Base-by-base conservation (phyloP, 1,140 invertebrate genomes). In the Drosophila sp. region DNA sequence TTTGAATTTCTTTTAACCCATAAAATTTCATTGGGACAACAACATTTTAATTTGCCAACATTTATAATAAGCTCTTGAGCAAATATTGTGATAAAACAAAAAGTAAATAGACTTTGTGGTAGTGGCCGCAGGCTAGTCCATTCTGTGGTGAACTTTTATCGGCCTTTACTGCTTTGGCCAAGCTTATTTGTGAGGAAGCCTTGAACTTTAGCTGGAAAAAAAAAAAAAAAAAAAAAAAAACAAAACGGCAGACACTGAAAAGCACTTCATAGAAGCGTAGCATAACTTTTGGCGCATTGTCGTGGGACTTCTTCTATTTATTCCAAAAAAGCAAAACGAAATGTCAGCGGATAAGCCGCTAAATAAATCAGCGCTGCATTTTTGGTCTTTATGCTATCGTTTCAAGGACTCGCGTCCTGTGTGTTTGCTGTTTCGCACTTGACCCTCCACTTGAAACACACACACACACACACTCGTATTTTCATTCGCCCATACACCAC, bases 131-230 rank as follows among this genome's bases (percentile, higher is more conserved):
- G 66, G 54, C 65, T 40, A 44, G 23, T 50, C 57, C 66, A 57
- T 41, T 65, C 35, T 35, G 44, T 63, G 74, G 64, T 60, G 76
- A 61, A 47, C 55, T 66, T 68, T 65, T 63, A 30, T 69, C 57
- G 40, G 33, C 7, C 66, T 47, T 23, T 38, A 30, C 30, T 30
- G 30, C 10, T 56, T 56, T 60, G 56, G 64, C 56, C 70, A 40
- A 40, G 65, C 56, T 86, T 72, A 86, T 86, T 72, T 57, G 2
- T n/a, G 7, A 40, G 38, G 27, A 62, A 72, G 71, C 79, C 83
- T 87, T 86, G 83, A 86, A 86, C 83, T 83, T 79, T 73, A 3
- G 27, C 60, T 38, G 41, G 64, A 35, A 65, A 72, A 41, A 64
- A 44, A 47, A 25, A 0, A 7, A 7, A 5, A 23, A 47, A 25